Evolutionary conservation across 2,888 invertebrate species (phyloP).

Genomic region (Sinodicranocentrus sp.): DNA sequence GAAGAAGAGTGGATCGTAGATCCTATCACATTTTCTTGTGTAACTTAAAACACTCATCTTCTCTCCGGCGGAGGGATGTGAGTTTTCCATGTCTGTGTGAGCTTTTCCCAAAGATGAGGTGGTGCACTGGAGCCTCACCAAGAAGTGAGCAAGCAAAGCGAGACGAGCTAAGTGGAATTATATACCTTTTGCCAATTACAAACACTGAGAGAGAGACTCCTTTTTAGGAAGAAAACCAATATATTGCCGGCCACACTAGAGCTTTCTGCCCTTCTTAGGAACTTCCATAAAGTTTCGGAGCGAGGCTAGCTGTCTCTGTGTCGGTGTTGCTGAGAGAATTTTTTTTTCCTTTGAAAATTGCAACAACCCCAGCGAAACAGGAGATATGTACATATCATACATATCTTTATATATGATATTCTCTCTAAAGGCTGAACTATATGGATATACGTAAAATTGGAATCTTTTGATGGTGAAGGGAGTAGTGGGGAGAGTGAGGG

Average conservation of each 20-base stretch:
- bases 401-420: neutral
- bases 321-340: neutral
- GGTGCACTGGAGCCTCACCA: neutral
- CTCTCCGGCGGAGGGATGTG: conserved; percentile 51
- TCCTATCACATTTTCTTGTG: conserved; percentile 66
- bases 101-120: conserved; percentile 30
- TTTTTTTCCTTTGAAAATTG: conserved; percentile 27
- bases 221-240: conserved; percentile 57
- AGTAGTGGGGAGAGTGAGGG: conserved; percentile 1
- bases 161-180: conserved; percentile 36
- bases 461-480: too few species aligned
- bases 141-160: conserved; percentile 26
- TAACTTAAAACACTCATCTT: conserved; percentile 62
- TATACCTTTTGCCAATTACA: conserved; percentile 50
- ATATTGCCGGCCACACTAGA: conserved; percentile 2
- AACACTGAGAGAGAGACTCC: conserved; percentile 39
- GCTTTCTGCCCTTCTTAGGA: conserved; percentile 29
- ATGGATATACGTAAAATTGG: too few species aligned
- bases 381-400: neutral
- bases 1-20: conserved; percentile 55
- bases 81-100: neutral
- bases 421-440: too few species aligned
- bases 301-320: neutral
- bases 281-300: conserved; percentile 19
- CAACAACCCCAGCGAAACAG: neutral